Percentiles rank a stretch among this genome's conserved stretches.
phyloP scores from a whole-genome alignment of 37 sponge, comb jelly and placozoan genomes.

The Agelas oroides region DNA sequence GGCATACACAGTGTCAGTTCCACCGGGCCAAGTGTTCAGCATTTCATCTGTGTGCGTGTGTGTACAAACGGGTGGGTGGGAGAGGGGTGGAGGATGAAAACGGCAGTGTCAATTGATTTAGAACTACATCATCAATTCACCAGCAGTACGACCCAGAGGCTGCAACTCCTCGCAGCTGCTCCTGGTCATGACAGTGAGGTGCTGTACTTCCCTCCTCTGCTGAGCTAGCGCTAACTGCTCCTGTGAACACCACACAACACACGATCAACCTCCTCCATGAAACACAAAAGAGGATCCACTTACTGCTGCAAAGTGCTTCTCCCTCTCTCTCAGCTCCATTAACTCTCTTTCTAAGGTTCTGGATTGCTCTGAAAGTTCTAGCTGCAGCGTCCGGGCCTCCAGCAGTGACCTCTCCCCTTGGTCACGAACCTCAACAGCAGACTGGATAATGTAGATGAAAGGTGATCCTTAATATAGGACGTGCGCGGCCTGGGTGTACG shows the following conservation, averaged over 20 bases:
- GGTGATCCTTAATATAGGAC: background rate
- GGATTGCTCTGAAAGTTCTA: constrained; percentile 11
- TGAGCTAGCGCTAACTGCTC: constrained; percentile 41
- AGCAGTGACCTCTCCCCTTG: constrained; percentile 46
- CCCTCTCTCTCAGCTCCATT: constrained; percentile 33
- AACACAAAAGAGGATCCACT: background rate
- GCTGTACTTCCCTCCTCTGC: constrained; percentile 29
- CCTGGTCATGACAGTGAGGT: background rate
- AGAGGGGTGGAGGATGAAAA: too few species aligned
- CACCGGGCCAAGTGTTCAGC: too few species aligned
- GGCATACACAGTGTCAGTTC: too few species aligned
- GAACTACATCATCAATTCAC: too few species aligned
- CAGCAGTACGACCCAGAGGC: too few species aligned
- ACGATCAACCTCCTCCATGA: too few species aligned
- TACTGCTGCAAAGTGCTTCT: constrained; percentile 49
- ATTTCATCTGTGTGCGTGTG: too few species aligned
- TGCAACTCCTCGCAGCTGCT: too few species aligned
- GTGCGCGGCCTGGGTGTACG: background rate
- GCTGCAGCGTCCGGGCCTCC: constrained; percentile 26
- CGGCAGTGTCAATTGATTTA: too few species aligned
- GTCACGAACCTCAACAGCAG: constrained; percentile 31
- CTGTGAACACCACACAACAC: background rate
- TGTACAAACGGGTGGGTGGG: too few species aligned
- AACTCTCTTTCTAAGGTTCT: constrained; percentile 2
- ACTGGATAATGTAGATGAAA: constrained; percentile 12